phyloP scores from a whole-genome alignment of 2,797 vertebrate genomes.

The Acestrorhynchus altus region DNA sequence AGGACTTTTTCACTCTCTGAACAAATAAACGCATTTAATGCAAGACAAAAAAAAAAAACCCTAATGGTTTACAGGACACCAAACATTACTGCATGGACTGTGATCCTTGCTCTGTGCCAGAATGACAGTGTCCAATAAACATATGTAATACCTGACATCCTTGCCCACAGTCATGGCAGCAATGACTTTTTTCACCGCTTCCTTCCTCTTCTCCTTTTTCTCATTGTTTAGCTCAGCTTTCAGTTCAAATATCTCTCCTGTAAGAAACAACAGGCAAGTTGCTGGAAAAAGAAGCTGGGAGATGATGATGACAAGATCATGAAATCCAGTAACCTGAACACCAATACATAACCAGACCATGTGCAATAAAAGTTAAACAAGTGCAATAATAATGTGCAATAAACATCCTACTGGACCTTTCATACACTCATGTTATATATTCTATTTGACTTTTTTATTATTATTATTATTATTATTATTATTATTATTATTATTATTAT shows the following conservation, averaged over 20 bases:
- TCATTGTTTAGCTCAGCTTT: constrained; percentile 99
- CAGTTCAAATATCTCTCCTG: constrained; percentile 99
- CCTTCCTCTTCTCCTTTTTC: constrained; percentile 98
- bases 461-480: too few species aligned
- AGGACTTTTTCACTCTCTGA: too few species aligned
- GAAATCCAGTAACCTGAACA: too few species aligned
- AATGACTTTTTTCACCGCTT: constrained; percentile 98
- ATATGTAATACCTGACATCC: constrained; percentile 92
- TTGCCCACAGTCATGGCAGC: constrained; percentile 99
- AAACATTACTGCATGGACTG: neutral
- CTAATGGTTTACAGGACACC: neutral
- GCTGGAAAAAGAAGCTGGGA: neutral
- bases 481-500: too few species aligned
- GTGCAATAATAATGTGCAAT: too few species aligned
- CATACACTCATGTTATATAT: too few species aligned
- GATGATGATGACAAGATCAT: neutral
- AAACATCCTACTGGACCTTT: too few species aligned
- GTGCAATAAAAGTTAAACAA: too few species aligned
- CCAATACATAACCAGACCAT: too few species aligned
- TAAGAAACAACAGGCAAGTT: constrained; percentile 33
- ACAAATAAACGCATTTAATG: too few species aligned
- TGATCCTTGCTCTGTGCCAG: neutral
- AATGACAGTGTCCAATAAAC: neutral
- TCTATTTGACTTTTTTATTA: too few species aligned
- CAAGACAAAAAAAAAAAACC: neutral